Conservation (phyloP, 2,797 vertebrate genomes). For the Xenops minutus region DNA sequence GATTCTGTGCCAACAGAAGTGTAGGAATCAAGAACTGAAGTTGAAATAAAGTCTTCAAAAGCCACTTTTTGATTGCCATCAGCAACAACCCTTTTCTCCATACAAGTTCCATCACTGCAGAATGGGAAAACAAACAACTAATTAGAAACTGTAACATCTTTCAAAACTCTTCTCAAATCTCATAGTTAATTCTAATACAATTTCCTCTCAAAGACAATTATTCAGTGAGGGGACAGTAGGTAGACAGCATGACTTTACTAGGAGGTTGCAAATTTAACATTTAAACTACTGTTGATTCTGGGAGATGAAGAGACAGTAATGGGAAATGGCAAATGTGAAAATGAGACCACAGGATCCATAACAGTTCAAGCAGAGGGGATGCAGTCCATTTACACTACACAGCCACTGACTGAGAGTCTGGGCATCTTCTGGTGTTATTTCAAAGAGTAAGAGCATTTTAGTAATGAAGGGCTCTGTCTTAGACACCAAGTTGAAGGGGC, state of each 20-base stretch:
- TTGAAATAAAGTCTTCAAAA: background rate
- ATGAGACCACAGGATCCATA: rapidly evolving
- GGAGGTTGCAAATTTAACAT: background rate
- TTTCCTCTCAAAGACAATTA: background rate
- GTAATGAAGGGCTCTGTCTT: background rate
- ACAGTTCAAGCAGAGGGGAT: background rate
- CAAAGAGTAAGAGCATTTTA: background rate
- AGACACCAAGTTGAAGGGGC: background rate
- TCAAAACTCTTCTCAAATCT: background rate
- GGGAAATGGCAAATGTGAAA: background rate
- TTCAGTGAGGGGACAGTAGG: background rate
- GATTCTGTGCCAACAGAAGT: background rate
- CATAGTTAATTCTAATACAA: background rate
- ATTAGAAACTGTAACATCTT: background rate
- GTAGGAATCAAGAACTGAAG: background rate
- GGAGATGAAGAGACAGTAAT: background rate
- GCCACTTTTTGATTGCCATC: background rate
- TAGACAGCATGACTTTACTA: background rate
- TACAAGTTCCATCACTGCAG: background rate
- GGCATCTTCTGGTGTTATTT: background rate
- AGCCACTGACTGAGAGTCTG: background rate
- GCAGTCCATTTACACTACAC: background rate
- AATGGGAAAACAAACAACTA: background rate
- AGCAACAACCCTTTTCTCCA: background rate
- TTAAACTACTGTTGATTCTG: background rate